Conservation (phyloP, 2,113 vertebrate species). For the Hypanus sabinus region DNA sequence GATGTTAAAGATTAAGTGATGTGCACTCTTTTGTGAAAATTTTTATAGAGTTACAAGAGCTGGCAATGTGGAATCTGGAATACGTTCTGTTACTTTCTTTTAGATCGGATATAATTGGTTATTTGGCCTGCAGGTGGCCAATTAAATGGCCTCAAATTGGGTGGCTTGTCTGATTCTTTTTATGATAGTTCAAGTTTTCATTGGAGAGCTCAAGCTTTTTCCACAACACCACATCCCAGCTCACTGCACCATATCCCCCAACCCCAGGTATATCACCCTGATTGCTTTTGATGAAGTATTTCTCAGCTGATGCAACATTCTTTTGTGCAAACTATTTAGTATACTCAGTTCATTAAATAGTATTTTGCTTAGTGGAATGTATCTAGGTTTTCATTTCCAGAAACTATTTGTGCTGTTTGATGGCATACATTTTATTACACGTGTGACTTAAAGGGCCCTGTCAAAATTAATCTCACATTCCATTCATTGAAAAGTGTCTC, state of each 20-base stretch:
- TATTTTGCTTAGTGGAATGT: background rate
- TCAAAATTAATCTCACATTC: background rate
- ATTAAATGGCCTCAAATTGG: conserved; percentile 80
- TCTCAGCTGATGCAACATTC: background rate
- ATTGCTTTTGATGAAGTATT: background rate
- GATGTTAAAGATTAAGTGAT: background rate
- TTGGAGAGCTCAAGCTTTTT: background rate
- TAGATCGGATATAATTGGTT: conserved; percentile 84
- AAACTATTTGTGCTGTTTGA: background rate
- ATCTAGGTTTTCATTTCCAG: background rate
- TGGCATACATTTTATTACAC: background rate
- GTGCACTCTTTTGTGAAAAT: background rate
- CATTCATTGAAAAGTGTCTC: background rate
- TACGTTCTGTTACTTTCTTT: conserved; percentile 46
- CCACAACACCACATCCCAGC: too few relatives aligned
- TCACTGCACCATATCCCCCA: background rate
- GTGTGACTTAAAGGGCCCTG: background rate
- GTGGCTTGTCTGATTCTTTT: conserved; percentile 65
- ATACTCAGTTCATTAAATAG: background rate
- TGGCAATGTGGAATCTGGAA: background rate
- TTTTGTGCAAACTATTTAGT: background rate
- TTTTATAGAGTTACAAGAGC: background rate
- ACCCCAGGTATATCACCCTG: background rate
- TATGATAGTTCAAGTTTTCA: background rate
- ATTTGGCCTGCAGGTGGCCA: conserved; percentile 84